phyloP scores from a whole-genome alignment of 2,113 vertebrate species.

The Pluvialis apricaria region DNA sequence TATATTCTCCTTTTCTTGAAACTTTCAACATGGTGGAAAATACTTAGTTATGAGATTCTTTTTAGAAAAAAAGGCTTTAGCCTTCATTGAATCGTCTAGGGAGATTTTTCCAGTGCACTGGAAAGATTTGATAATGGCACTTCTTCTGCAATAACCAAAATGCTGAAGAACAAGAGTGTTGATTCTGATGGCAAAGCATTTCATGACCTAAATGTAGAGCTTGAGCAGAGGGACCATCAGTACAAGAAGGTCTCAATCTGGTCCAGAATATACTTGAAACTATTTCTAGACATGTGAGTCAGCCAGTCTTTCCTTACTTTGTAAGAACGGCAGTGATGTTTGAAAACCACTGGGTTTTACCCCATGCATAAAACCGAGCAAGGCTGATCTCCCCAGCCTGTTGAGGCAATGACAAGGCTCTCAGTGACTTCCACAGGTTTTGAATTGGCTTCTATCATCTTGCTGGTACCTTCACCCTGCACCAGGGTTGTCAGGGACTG shows the following conservation, averaged over 20 bases:
- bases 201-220: background rate
- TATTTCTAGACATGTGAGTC: background rate
- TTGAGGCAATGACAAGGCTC: background rate
- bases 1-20: background rate
- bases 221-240: background rate
- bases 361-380: background rate
- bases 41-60: background rate
- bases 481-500: background rate
- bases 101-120: background rate
- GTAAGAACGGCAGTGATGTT: background rate
- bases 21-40: background rate
- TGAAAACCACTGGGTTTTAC: background rate
- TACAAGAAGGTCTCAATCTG: background rate
- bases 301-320: background rate
- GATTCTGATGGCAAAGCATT: background rate
- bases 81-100: background rate
- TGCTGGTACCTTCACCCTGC: background rate
- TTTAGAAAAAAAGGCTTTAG: background rate
- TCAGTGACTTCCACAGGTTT: background rate
- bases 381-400: background rate
- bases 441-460: rapidly evolving
- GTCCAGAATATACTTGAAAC: background rate
- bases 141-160: background rate
- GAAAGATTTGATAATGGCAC: background rate
- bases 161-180: background rate